Evolutionary conservation across 2,888 invertebrate species (phyloP), one percentile per base, ranked within the genome.

Genomic region (Xiphydria camelus): DNA sequence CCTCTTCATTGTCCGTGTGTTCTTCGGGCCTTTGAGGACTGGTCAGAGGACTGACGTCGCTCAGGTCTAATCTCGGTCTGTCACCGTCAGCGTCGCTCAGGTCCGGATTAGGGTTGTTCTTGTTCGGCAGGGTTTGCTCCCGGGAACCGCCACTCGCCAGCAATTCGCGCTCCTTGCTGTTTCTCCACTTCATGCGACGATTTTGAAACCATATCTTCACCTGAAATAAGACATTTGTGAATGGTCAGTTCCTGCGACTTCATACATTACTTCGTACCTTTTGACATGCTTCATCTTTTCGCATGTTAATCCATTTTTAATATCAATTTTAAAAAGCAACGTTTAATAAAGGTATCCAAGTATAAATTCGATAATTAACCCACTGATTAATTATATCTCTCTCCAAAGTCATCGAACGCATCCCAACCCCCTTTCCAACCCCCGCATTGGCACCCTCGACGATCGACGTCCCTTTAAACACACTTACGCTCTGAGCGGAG

Each of bases 181-280:
- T 98, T 41, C 98, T 84, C 97, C 97, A 97, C 77, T 94, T 98
- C 97, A 98, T 98, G 42, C 97, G 87, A 0, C 97, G 87, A 75
- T 98, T 98, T 82, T 98, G 97, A 77, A 98, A 98, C 89, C 89
- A 89, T 50, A 90, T 89, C 76, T 89, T 89, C 45, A 89, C 89
- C 89, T 89, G 78, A 14, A 78, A 77, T 20, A 44, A 33, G 34
- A 41, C n/a, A n/a, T n/a, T n/a, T n/a, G n/a, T n/a, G n/a, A n/a
- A n/a, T n/a, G n/a, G n/a, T n/a, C n/a, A n/a, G n/a, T n/a, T n/a
- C n/a, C n/a, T n/a, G n/a, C n/a, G n/a, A n/a, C n/a, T n/a, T n/a
- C n/a, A n/a, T n/a, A n/a, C n/a, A n/a, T n/a, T n/a, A n/a, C n/a
- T n/a, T n/a, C n/a, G n/a, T n/a, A n/a, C n/a, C n/a, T n/a, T n/a